phyloP scores from a whole-genome alignment of 2,113 vertebrate genomes.

The Xenopus laevis region DNA sequence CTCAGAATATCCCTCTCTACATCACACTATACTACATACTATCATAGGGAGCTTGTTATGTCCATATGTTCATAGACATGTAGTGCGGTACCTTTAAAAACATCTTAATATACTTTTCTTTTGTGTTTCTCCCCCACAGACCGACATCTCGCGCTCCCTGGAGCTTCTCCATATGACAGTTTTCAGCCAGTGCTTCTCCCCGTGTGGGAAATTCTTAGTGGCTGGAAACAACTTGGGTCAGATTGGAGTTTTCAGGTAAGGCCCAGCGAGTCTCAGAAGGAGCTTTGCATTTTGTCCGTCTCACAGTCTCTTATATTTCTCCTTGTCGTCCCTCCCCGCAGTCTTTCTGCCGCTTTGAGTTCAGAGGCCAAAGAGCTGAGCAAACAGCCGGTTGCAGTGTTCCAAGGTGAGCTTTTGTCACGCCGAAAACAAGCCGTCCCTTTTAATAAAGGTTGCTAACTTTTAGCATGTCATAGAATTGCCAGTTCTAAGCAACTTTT shows the following conservation, averaged over 20 bases:
- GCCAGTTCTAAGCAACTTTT: too few relatives aligned
- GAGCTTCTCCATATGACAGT: conserved; percentile 84
- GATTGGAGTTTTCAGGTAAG: conserved; percentile 83
- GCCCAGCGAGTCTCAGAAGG: not conserved
- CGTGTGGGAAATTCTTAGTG: conserved; percentile 80
- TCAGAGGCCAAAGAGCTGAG: conserved; percentile 72
- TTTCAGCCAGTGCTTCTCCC: conserved; percentile 83
- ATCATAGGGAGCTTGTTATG: too few relatives aligned
- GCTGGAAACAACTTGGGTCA: conserved; percentile 85
- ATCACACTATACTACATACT: too few relatives aligned
- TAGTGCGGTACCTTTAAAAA: too few relatives aligned
- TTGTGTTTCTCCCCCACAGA: conserved; percentile 31
- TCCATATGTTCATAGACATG: too few relatives aligned
- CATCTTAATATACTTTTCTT: too few relatives aligned
- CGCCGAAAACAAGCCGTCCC: too few relatives aligned
- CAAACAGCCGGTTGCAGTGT: conserved; percentile 74
- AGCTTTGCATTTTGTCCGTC: too few relatives aligned
- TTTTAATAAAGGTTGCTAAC: too few relatives aligned
- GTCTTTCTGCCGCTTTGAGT: conserved; percentile 79
- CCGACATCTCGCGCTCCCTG: conserved; percentile 54
- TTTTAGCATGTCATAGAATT: too few relatives aligned
- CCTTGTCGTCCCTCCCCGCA: conserved; percentile 45
- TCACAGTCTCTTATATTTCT: not conserved
- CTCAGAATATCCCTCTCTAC: too few relatives aligned
- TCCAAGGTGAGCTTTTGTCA: conserved; percentile 70